Evolutionary conservation across 2,113 vertebrate species (phyloP).

Genomic region (Osmerus mordax): DNA sequence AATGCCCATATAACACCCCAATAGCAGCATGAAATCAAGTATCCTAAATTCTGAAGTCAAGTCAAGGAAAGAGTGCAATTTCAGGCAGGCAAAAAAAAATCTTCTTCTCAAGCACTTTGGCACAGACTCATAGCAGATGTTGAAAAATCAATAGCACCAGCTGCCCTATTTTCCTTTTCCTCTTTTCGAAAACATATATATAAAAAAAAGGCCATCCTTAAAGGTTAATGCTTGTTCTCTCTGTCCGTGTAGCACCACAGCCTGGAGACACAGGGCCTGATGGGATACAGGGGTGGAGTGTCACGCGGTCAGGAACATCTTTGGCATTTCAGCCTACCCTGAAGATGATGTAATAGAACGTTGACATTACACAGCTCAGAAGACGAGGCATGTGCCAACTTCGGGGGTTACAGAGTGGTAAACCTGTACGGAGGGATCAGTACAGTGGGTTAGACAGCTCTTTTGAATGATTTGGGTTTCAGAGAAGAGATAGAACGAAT

Average conservation of each 20-base stretch:
- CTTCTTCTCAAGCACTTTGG: slow-evolving; percentile 43
- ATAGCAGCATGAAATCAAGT: slow-evolving; percentile 28
- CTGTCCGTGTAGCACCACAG: slow-evolving; percentile 41
- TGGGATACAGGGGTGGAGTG: slow-evolving; percentile 42
- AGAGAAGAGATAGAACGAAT: too few relatives aligned
- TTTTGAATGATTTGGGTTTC: background rate
- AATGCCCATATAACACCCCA: slow-evolving; percentile 36
- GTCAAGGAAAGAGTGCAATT: slow-evolving; percentile 37
- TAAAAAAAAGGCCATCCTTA: slow-evolving; percentile 33
- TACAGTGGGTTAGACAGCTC: background rate
- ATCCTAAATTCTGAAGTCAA: background rate
- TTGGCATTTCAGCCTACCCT: slow-evolving; percentile 56
- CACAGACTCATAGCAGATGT: slow-evolving; percentile 49
- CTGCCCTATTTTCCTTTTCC: slow-evolving; percentile 50
- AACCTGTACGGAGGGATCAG: background rate
- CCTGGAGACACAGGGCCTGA: slow-evolving; percentile 46
- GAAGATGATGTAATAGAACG: slow-evolving; percentile 51
- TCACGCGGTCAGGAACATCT: slow-evolving; percentile 52
- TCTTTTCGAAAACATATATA: slow-evolving; percentile 42
- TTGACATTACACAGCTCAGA: slow-evolving; percentile 45
- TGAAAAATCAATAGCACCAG: slow-evolving; percentile 61
- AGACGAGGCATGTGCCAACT: slow-evolving; percentile 27
- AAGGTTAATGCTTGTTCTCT: slow-evolving; percentile 62
- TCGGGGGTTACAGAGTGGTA: slow-evolving; percentile 11
- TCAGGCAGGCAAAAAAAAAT: slow-evolving; percentile 42